phyloP scores from a whole-genome alignment of 2,113 vertebrate species.

The Patagioenas fasciata region DNA sequence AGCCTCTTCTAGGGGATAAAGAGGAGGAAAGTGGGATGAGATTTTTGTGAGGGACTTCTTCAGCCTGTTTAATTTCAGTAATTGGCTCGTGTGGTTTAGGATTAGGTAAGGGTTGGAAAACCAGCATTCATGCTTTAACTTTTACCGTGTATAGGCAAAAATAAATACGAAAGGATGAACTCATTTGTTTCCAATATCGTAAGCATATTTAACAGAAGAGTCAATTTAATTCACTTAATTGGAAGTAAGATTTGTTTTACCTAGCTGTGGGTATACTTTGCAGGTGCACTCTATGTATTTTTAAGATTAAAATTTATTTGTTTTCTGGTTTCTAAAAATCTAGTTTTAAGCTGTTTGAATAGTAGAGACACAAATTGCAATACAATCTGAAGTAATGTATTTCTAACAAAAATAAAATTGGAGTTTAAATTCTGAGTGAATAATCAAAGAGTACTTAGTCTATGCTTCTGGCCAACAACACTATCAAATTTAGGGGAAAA shows the following conservation, averaged over 20 bases:
- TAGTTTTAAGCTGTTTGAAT: background rate
- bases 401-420: background rate
- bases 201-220: background rate
- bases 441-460: background rate
- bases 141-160: background rate
- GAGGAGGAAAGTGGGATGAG: background rate
- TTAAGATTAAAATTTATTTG: background rate
- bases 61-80: background rate
- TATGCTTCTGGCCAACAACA: background rate
- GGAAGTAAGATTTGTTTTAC: background rate
- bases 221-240: background rate
- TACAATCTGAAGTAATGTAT: background rate
- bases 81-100: background rate
- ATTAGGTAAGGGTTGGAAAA: background rate
- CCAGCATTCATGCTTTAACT: background rate
- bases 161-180: background rate
- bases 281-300: background rate
- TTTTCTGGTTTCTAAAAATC: background rate
- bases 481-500: background rate
- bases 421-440: background rate
- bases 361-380: background rate
- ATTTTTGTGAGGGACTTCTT: background rate
- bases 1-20: background rate
- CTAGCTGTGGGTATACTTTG: background rate
- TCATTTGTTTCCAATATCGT: background rate